Base-by-base conservation (phyloP, 2,888 invertebrate species). In the Apamea anceps region DNA sequence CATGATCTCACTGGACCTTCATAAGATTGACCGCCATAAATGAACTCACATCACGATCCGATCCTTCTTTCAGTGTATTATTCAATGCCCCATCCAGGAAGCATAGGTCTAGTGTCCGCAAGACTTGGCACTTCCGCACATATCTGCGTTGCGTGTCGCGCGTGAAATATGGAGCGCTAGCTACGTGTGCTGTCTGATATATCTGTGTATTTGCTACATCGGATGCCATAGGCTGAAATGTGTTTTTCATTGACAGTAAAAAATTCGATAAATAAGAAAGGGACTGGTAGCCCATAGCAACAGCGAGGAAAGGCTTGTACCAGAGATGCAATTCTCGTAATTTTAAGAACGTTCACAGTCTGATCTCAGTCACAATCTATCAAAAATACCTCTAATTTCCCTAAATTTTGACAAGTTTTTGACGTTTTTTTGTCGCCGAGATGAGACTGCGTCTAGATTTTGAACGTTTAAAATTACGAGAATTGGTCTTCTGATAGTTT, bases 101-200 rank as follows among this genome's bases (percentile, higher is more conserved):
- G 0, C 6, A 28, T 77, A 80, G 60, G 25, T 68, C 87, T 86
- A 3, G 21, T 75, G 90, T 81, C 68, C 72, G 81, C 84, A 91
- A 93, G 92, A 88, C 85, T 91, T 92, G 91, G 91, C 92, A 92
- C 91, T 92, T 92, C 91, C 91, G 90, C 91, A 91, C 89, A 92
- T 92, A 91, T 88, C 90, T 90, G 85, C 80, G 87, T 90, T 91
- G 91, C 91, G 93, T 91, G 92, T 90, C 87, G 86, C 87, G 85
- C 85, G 91, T 94, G 94, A 94, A 93, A 94, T 94, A 94, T 94
- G 92, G 91, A 89, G 83, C 87, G 79, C 84, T 87, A 84, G 85
- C 80, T 72, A 85, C 72, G 87, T 86, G 85, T 84, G 82, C 79
- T 75, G 79, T 85, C 76, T 88, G 81, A 85, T 83, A 85, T 85